These are phyloP conservation scores for Holothuria leucospilota DNA, from an alignment of 53 echinoderm and acorn worm genomes.

Conservation along the genomic window DNA sequence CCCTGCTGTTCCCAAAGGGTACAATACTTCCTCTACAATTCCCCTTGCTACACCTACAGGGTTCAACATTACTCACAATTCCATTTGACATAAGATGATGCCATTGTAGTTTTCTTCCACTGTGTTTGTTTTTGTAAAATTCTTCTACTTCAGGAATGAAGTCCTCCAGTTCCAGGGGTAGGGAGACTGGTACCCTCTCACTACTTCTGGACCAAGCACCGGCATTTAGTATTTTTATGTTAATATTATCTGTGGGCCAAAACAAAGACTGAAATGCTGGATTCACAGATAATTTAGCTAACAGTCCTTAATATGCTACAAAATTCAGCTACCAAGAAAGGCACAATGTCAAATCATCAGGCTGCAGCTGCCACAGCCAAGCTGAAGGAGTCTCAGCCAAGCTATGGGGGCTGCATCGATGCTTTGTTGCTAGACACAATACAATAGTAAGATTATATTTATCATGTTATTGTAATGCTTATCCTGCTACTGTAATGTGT, in stretches of 20 bases:
- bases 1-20: too few species aligned
- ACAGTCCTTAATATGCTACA: background rate
- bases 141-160: constrained; percentile 98
- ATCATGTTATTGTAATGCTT: too few species aligned
- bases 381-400: too few species aligned
- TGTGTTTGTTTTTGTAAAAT: constrained; percentile 98
- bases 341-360: background rate
- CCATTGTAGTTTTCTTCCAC: constrained; percentile 96
- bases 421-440: too few species aligned
- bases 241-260: constrained; percentile 82
- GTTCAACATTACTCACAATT: constrained; percentile 73
- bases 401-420: too few species aligned
- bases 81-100: constrained; percentile 99
- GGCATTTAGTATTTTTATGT: constrained; percentile 98
- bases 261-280: background rate
- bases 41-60: too few species aligned
- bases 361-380: background rate
- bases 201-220: constrained; percentile 99
- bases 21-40: too few species aligned
- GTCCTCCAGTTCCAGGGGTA: constrained; percentile 93
- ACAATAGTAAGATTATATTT: too few species aligned
- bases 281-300: background rate
- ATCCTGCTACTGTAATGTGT: too few species aligned
- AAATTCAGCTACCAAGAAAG: background rate
- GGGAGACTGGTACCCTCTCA: constrained; percentile 89